Conservation (phyloP, 2,113 vertebrate species). For the Crocuta crocuta region DNA sequence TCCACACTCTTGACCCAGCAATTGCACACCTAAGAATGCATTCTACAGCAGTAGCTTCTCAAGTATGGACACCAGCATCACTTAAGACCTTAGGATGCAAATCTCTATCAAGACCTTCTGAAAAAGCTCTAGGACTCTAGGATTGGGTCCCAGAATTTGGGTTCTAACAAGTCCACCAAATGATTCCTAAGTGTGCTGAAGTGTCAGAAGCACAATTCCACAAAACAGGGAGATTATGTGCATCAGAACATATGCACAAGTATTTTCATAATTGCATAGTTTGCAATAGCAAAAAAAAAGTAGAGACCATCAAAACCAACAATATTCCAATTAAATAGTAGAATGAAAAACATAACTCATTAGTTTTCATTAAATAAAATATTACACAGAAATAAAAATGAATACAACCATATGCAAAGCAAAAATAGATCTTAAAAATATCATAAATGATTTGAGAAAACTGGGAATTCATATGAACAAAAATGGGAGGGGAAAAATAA, state of each 20-base stretch:
- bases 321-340: not conserved
- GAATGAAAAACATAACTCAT: slow-evolving; percentile 22
- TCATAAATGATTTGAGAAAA: slow-evolving; percentile 11
- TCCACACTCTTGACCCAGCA: not conserved
- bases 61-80: not conserved
- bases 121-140: not conserved
- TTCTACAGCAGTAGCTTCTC: not conserved
- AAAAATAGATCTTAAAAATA: slow-evolving; percentile 25
- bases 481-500: not conserved
- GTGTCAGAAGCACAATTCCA: not conserved
- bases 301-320: not conserved
- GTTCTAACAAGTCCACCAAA: not conserved
- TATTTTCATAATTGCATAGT: not conserved
- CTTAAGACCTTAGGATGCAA: not conserved
- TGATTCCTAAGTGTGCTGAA: not conserved
- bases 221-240: not conserved
- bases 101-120: not conserved
- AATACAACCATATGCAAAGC: not conserved
- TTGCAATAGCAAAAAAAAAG: not conserved
- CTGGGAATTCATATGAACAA: not conserved
- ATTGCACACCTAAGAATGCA: not conserved
- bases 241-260: not conserved
- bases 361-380: slow-evolving; percentile 1
- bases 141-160: not conserved
- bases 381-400: slow-evolving; percentile 24